Conservation (phyloP, 2,888 invertebrate species). For the Brachycybe producta region DNA sequence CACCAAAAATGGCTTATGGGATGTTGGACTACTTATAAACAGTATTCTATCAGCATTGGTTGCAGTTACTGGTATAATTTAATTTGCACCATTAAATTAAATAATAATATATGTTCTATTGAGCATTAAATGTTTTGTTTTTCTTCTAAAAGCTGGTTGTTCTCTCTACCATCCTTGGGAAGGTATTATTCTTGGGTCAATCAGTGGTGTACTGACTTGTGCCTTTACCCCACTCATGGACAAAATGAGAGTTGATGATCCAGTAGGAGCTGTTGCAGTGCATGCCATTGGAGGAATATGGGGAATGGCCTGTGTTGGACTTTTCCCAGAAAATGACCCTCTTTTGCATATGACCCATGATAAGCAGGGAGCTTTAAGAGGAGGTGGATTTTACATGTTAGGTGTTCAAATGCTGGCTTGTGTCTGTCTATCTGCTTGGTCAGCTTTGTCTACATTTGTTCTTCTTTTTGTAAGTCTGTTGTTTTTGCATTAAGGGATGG, state of each 20-base stretch:
- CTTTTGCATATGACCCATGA: conserved; percentile 56
- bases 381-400: conserved; percentile 79
- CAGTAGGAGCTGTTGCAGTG: conserved; percentile 80
- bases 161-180: conserved; percentile 71
- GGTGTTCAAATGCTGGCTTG: conserved; percentile 66
- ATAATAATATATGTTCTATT: not conserved
- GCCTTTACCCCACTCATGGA: conserved; percentile 61
- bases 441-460: conserved; percentile 52
- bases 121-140: not conserved
- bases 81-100: not conserved
- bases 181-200: conserved; percentile 61
- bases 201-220: conserved; percentile 63
- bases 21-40: conserved; percentile 75
- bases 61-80: conserved; percentile 58
- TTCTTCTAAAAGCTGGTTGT: conserved; percentile 28
- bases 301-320: conserved; percentile 75
- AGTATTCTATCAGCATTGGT: conserved; percentile 77
- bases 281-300: conserved; percentile 49
- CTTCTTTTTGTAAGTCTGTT: conserved; percentile 54
- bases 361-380: conserved; percentile 37
- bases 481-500: no score
- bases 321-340: conserved; percentile 70
- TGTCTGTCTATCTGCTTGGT: conserved; percentile 60
- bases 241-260: conserved; percentile 66
- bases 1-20: conserved; percentile 43